Conservation (phyloP, 2,888 invertebrate species). For the Ypsolopha sequella region DNA sequence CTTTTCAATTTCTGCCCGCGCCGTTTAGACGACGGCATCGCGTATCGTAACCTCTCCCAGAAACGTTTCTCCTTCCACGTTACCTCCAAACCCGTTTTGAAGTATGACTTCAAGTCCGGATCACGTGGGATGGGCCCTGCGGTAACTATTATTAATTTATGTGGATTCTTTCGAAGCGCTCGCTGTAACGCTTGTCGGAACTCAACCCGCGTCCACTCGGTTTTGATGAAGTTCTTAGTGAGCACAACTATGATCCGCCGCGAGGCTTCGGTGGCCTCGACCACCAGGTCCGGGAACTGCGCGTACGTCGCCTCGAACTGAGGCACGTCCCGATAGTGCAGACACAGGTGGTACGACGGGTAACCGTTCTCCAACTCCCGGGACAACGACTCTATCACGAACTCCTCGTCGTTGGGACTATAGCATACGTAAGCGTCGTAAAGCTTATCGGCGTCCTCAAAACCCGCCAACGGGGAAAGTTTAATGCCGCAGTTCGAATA, state of each 20-base stretch:
- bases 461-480: slow-evolving; percentile 78
- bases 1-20: slow-evolving; percentile 66
- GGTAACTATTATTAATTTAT: slow-evolving; percentile 88
- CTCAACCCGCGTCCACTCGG: slow-evolving; percentile 94
- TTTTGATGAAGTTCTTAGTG: slow-evolving; percentile 89
- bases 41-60: slow-evolving; percentile 93
- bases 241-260: slow-evolving; percentile 89
- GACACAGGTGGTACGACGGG: slow-evolving; percentile 85
- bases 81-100: slow-evolving; percentile 88
- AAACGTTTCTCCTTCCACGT: slow-evolving; percentile 93
- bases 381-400: slow-evolving; percentile 87
- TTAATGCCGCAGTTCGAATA: slow-evolving; percentile 90
- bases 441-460: slow-evolving; percentile 86
- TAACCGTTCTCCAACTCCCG: slow-evolving; percentile 87
- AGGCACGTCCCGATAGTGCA: slow-evolving; percentile 89
- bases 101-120: slow-evolving; percentile 88
- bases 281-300: slow-evolving; percentile 79
- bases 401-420: slow-evolving; percentile 92
- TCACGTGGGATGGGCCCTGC: slow-evolving; percentile 86
- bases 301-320: slow-evolving; percentile 78
- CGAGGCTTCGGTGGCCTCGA: slow-evolving; percentile 90
- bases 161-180: slow-evolving; percentile 84
- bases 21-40: slow-evolving; percentile 86
- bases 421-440: slow-evolving; percentile 96
- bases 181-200: slow-evolving; percentile 92